A percentile compares a stretch with the other conserved stretches of the same genome.
phyloP scores from a whole-genome alignment of 2,888 invertebrate species.

The Catocala nupta region DNA sequence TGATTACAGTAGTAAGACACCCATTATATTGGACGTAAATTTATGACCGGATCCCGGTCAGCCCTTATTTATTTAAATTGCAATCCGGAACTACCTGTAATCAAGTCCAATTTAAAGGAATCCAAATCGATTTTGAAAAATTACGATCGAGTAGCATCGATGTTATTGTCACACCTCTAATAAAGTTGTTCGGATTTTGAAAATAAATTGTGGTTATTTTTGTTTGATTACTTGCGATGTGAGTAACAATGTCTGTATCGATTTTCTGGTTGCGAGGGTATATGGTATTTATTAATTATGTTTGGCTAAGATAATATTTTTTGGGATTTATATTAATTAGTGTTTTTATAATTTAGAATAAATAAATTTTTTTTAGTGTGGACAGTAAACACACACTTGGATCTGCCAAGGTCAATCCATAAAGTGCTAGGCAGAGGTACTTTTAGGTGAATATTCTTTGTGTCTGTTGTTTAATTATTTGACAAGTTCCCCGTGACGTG shows the following conservation, averaged over 20 bases:
- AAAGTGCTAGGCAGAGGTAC: too few species aligned
- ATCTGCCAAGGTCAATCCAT: too few species aligned
- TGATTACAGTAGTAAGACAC: slow-evolving; percentile 57
- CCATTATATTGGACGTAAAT: slow-evolving; percentile 69
- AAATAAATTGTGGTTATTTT: slow-evolving; percentile 21
- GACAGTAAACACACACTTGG: too few species aligned
- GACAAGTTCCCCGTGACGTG: too few species aligned
- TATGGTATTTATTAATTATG: too few species aligned
- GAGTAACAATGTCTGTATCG: slow-evolving; percentile 4
- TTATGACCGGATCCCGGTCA: slow-evolving; percentile 57
- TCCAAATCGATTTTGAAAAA: slow-evolving; percentile 53
- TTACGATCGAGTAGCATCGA: slow-evolving; percentile 25
- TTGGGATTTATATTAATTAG: too few species aligned
- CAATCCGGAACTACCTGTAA: slow-evolving; percentile 60
- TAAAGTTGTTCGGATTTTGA: slow-evolving; percentile 31
- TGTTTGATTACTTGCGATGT: slow-evolving; percentile 8
- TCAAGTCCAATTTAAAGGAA: slow-evolving; percentile 51
- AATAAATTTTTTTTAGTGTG: too few species aligned
- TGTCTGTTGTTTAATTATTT: too few species aligned
- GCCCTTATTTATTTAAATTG: slow-evolving; percentile 71
- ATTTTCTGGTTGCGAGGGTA: neutral
- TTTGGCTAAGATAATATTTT: too few species aligned
- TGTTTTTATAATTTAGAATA: too few species aligned
- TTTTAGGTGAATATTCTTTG: too few species aligned
- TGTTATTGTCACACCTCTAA: slow-evolving; percentile 48